Base-by-base conservation (phyloP, 2,113 vertebrate genomes). In the Pongo abelii region DNA sequence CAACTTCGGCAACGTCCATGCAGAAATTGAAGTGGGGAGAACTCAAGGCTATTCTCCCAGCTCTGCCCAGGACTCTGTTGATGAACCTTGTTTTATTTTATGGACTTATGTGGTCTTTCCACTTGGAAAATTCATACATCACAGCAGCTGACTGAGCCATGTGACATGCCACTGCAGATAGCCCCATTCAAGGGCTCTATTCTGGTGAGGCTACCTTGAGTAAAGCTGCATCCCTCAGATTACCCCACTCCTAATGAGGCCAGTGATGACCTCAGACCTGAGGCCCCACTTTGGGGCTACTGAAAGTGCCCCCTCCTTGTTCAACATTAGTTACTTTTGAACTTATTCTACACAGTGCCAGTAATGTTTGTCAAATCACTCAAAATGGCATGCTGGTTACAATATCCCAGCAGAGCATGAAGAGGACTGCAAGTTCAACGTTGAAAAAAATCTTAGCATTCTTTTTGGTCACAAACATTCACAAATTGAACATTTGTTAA, bases 131-230 rank as follows among this genome's bases (percentile, higher is more conserved):
- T 87, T 32, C 3, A 35, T 48, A 18, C 16, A 3, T 22, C 5
- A 2, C 17, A 46, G 84, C 23, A 13, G 10, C n/a, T 4, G 20
- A 35, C 5, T 25, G 22, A 69, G 27, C 40, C 38, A 11, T 4
- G 0, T 4, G 48, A 30, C 17, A 27, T 35, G 22, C 22, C n/a
- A 48, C 5, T 2, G 23, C 4, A 35, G 14, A 17, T 6, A 2
- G 35, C 14, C 30, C 38, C 32, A 38, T 6, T 6, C 20, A 46
- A 23, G 52, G 74, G 27, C 16, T 22, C 48, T 17, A 43, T 4
- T 87, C 48, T 25, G 6, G 4, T 4, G 6, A 78, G 25, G 1
- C 10, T 50, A 9, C 11, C 6, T 3, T 9, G 20, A 14, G 8
- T 43, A 17, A 22, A 48, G 48, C 48, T 22, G 4, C 1, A 9